Evolutionary conservation across 1,140 invertebrate genomes (phyloP), one percentile per base, ranked within the genome.

Genomic region (Drosophila teissieri): DNA sequence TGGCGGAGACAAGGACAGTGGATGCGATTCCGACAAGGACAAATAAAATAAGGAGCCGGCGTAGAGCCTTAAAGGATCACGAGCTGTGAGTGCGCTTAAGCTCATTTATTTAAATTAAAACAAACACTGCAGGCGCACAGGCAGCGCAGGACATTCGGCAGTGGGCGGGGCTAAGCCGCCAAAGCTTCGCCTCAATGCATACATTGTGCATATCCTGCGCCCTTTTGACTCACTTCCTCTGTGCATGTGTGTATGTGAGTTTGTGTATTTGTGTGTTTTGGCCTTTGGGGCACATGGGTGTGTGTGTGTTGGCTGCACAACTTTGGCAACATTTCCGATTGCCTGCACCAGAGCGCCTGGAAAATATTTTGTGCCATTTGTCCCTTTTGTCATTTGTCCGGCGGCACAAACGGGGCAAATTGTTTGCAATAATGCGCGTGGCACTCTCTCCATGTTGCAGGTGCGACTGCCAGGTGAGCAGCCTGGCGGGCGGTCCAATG

Each of bases 101-200:
- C 86, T 90, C 88, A 90, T 90, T 90, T 90, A 90, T 90, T 90
- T 90, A 90, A 90, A 90, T 90, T 90, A 90, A 91, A 90, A 88
- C 82, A 90, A 90, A 90, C 88, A 90, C 88, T 88, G 82, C 79
- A 76, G 80, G 79, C 77, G 83, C 62, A 78, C 75, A 82, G 73
- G 69, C 72, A 72, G 68, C 19, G 36, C 65, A 72, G 68, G 68
- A 72, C 60, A 78, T 62, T 52, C 36, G 36, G 49, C 19, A 22
- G 15, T 40, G 15, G 42, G 15, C 4, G 2, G 42, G 58, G 53
- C 67, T 73, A 62, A 63, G 75, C 73, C 61, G 45, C 63, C 75
- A 69, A 57, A 82, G 78, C 72, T 60, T 62, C 55, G 73, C 72
- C 80, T 70, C 63, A 83, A 69, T 83, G 80, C 80, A 83, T 61